These are phyloP conservation scores for Phodopus roborovskii DNA, from an alignment of 2,113 vertebrate species.

Conservation along the genomic window DNA sequence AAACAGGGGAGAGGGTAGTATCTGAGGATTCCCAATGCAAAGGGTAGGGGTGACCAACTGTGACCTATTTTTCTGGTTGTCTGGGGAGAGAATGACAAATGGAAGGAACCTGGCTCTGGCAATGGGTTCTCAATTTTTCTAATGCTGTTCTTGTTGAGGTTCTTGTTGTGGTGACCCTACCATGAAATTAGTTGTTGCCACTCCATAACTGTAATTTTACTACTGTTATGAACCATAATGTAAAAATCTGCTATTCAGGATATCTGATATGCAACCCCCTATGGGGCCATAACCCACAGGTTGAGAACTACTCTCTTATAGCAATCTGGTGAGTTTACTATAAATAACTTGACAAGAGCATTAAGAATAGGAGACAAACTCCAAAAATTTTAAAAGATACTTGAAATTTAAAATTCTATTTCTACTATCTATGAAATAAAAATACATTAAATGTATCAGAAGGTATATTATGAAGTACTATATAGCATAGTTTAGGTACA, in stretches of 20 bases:
- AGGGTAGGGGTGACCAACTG: fast-evolving
- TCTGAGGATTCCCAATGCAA: not conserved
- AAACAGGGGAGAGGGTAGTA: fast-evolving
- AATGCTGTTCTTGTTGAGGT: too few relatives aligned
- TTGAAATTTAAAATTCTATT: not conserved
- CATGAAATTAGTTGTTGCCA: not conserved
- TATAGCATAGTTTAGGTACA: not conserved
- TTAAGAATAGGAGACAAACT: not conserved
- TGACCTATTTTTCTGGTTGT: not conserved
- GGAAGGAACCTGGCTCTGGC: not conserved
- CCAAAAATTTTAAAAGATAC: not conserved
- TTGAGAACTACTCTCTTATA: not conserved
- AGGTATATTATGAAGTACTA: not conserved
- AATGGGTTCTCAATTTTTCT: too few relatives aligned
- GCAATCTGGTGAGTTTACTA: not conserved
- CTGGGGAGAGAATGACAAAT: not conserved
- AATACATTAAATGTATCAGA: not conserved
- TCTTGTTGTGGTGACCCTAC: too few relatives aligned
- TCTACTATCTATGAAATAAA: not conserved
- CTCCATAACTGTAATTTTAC: not conserved
- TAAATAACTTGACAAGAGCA: not conserved
- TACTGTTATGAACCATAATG: not conserved
- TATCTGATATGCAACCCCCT: not conserved
- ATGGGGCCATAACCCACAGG: not conserved
- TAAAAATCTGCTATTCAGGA: not conserved